Conservation (phyloP, 2,888 invertebrate species). For the Tridacna gigas region DNA sequence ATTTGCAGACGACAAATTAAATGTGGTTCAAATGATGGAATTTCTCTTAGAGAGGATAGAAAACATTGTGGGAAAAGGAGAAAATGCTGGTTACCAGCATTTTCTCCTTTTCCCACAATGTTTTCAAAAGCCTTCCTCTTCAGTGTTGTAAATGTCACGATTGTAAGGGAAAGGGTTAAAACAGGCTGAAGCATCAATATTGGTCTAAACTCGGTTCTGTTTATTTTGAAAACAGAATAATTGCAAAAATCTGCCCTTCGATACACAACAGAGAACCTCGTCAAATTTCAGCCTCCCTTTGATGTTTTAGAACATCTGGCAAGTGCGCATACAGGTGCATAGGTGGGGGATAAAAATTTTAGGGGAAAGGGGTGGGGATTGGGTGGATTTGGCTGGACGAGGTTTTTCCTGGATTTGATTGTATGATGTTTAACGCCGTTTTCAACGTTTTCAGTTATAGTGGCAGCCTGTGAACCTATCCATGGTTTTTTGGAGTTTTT, state of each 20-base stretch:
- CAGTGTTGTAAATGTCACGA: background rate
- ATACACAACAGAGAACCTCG: slow-evolving; percentile 40
- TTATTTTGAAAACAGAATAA: slow-evolving; percentile 67
- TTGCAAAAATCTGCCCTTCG: slow-evolving; percentile 58
- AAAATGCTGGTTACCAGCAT: background rate
- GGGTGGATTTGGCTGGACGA: too few relatives aligned
- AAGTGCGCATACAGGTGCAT: slow-evolving; percentile 7
- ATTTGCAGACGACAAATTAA: too few relatives aligned
- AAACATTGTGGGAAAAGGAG: background rate
- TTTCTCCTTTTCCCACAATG: background rate
- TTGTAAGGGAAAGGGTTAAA: background rate
- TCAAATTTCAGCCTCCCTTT: slow-evolving; percentile 9
- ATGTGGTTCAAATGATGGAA: too few relatives aligned
- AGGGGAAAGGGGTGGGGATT: background rate
- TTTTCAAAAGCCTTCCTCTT: background rate
- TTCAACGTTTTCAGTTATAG: too few relatives aligned
- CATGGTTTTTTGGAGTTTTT: too few relatives aligned
- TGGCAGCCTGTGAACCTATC: too few relatives aligned
- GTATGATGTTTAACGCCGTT: too few relatives aligned
- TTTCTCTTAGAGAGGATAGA: too few relatives aligned
- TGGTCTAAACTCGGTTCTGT: slow-evolving; percentile 44
- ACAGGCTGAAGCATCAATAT: slow-evolving; percentile 52
- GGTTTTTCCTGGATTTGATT: too few relatives aligned
- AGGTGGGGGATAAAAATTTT: background rate
- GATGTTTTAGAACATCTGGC: slow-evolving; percentile 29